These are phyloP conservation scores for Carollia perspicillata DNA, from an alignment of 2,113 vertebrate species.

Conservation along the genomic window DNA sequence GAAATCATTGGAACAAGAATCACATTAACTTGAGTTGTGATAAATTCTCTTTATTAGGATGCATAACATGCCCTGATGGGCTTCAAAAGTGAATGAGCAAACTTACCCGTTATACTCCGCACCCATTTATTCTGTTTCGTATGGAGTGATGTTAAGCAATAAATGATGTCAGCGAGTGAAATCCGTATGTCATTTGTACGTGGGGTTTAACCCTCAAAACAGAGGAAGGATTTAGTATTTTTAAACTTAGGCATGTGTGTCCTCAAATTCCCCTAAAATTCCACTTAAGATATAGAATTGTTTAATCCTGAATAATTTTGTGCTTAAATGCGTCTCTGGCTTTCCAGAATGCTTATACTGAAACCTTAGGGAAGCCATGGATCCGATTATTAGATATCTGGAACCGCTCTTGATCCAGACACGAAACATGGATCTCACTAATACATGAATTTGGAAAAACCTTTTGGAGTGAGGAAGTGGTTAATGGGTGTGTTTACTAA, in stretches of 20 bases:
- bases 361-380: background rate
- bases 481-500: background rate
- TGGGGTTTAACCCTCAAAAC: slow-evolving; percentile 40
- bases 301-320: background rate
- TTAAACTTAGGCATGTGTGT: background rate
- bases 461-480: background rate
- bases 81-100: slow-evolving; percentile 47
- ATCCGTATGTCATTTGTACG: slow-evolving; percentile 47
- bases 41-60: slow-evolving; percentile 14
- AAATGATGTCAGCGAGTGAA: slow-evolving; percentile 48
- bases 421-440: background rate
- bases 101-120: background rate
- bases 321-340: background rate
- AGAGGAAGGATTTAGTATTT: slow-evolving; percentile 19
- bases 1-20: slow-evolving; percentile 49
- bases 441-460: background rate
- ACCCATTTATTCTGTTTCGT: background rate
- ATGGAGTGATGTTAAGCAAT: background rate
- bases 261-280: background rate
- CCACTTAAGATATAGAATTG: background rate
- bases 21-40: slow-evolving; percentile 22
- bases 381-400: background rate
- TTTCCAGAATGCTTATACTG: background rate
- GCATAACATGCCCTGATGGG: slow-evolving; percentile 49
- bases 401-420: background rate